Evolutionary conservation across 2,797 vertebrate genomes (phyloP), one percentile per base, ranked within the genome.

Genomic region (Hippoglossus hippoglossus): DNA sequence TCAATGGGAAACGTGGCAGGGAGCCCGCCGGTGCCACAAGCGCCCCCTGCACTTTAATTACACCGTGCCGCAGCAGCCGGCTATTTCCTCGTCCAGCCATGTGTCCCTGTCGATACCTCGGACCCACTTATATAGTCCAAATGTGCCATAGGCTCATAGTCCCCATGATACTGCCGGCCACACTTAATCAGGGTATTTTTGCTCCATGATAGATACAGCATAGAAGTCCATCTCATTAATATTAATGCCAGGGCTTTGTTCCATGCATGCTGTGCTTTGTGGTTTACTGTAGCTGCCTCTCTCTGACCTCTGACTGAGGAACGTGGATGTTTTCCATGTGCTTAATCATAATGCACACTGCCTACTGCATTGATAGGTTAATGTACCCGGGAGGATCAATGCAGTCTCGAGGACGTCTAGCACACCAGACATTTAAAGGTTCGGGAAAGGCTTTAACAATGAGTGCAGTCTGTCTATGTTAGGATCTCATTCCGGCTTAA

Each of bases 21-120:
- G 77, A 90, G 91, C 89, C 88, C 63, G 63, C 79, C 28, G 71
- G 73, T 70, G 53, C 76, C 78, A 82, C 71, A 59, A 80, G 77
- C 75, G 62, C 73, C 77, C 79, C 69, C 56, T 85, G 75, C 86
- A 90, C 89, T 93, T 92, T 92, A 92, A 93, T 94, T 91, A 90
- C 73, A 71, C 34, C 1, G 47, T 72, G 83, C 72, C 80, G 72
- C 77, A 73, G 69, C 47, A 61, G 75, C 56, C 67, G 78, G 72
- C 76, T 46, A 73, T 80, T 75, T 65, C 75, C 66, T 49, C 6
- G 61, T 85, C 77, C 69, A 85, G 73, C 67, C 36, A 78, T 63
- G 79, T 80, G 79, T 88, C 75, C 85, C 73, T 81, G 87, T 92
- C 85, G 75, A 93, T 89, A 82, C 67, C 63, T 62, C 6, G 18